A percentile compares a stretch with the other conserved stretches of the same genome.
Conservation (phyloP, 2,113 vertebrate genomes). For the Grus americana region DNA sequence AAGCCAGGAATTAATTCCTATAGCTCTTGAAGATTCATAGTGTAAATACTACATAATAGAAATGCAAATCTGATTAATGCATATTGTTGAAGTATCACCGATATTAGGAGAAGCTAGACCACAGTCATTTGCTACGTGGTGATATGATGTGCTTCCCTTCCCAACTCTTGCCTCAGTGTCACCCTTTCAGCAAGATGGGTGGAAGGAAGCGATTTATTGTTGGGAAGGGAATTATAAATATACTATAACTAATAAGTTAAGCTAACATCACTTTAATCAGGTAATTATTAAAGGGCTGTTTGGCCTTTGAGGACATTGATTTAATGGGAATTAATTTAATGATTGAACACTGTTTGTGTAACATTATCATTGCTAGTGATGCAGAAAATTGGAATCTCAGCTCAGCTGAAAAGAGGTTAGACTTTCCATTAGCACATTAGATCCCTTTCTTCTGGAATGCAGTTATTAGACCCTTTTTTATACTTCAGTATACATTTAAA, state of each 20-base stretch:
- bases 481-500: background rate
- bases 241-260: slow-evolving; percentile 41
- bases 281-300: slow-evolving; percentile 64
- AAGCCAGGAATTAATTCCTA: background rate
- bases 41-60: background rate
- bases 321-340: slow-evolving; percentile 73
- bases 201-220: background rate
- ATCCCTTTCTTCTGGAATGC: slow-evolving; percentile 22
- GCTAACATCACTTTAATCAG: slow-evolving; percentile 59
- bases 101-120: background rate
- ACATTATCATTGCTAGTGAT: slow-evolving; percentile 65
- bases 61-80: background rate
- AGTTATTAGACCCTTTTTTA: background rate
- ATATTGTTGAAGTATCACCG: background rate
- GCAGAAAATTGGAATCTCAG: slow-evolving; percentile 74
- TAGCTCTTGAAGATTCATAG: background rate
- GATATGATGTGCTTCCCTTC: background rate
- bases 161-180: background rate
- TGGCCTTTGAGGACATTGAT: slow-evolving; percentile 74
- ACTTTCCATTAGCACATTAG: slow-evolving; percentile 45
- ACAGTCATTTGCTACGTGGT: background rate
- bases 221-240: slow-evolving; percentile 40
- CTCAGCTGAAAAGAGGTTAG: slow-evolving; percentile 52
- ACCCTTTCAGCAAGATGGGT: background rate
- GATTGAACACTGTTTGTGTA: slow-evolving; percentile 68